Conservation (phyloP, 2,797 vertebrate species). For the Centroberyx gerrardi region DNA sequence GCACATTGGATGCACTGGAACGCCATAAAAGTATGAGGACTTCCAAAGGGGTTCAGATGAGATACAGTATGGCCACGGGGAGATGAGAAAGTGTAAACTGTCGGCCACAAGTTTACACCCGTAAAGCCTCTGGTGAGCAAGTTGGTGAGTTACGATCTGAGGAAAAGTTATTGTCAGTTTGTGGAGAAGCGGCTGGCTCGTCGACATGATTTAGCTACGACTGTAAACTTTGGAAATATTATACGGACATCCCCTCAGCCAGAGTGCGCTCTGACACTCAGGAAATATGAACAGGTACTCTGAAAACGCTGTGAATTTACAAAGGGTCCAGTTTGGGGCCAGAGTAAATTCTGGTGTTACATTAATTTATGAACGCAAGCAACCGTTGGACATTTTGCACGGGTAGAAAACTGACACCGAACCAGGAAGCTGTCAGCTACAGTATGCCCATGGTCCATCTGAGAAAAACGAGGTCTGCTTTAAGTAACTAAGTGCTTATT, state of each 20-base stretch:
- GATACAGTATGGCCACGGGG: background rate
- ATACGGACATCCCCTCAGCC: background rate
- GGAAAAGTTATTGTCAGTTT: background rate
- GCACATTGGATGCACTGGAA: conserved; percentile 11
- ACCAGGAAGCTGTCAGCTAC: conserved; percentile 25
- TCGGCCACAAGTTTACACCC: background rate
- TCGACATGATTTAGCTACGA: background rate
- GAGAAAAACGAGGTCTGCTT: conserved; percentile 41
- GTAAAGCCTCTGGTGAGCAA: background rate
- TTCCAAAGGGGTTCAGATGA: too few relatives aligned
- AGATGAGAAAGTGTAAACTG: background rate
- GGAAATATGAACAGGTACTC: background rate
- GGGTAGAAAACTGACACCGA: background rate
- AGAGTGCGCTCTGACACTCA: conserved; percentile 1
- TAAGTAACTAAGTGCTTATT: conserved; percentile 51
- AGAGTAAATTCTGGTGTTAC: background rate
- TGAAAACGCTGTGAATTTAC: background rate
- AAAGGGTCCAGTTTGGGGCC: background rate
- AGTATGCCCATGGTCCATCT: conserved; percentile 44
- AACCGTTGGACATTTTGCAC: background rate
- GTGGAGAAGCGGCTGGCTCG: background rate
- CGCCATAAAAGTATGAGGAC: too few relatives aligned
- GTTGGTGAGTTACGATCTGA: background rate
- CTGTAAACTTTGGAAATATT: conserved; percentile 5
- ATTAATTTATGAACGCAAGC: background rate